Evolutionary conservation across 53 echinoderm and acorn worm genomes (phyloP).

Genomic region (Arbacia lixula): DNA sequence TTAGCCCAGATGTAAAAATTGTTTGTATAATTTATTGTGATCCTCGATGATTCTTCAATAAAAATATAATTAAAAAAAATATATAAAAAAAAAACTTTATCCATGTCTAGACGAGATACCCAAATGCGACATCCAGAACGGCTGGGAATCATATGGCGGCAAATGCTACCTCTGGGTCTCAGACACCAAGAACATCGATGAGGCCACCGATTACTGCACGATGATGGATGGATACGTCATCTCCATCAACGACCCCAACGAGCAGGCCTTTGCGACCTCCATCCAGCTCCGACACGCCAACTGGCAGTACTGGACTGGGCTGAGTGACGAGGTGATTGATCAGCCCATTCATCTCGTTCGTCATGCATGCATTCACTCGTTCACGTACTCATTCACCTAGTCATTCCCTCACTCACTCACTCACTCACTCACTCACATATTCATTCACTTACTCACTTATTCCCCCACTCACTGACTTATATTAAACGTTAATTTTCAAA

Average conservation of each 20-base stretch:
- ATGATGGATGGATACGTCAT: constrained; percentile 69
- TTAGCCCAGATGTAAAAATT: too few relatives aligned
- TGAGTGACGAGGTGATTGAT: constrained; percentile 30
- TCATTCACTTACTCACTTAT: too few relatives aligned
- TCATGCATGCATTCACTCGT: too few relatives aligned
- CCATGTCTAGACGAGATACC: constrained; percentile 37
- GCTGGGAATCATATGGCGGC: constrained; percentile 70
- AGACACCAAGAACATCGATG: constrained; percentile 50
- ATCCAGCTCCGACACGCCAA: constrained; percentile 62
- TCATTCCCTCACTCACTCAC: too few relatives aligned
- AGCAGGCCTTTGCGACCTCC: constrained; percentile 75
- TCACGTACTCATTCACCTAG: too few relatives aligned
- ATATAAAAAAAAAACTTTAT: too few relatives aligned
- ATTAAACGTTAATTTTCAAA: too few relatives aligned
- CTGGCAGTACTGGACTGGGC: constrained; percentile 78
- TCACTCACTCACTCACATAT: too few relatives aligned
- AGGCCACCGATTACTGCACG: constrained; percentile 69
- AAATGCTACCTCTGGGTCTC: constrained; percentile 77
- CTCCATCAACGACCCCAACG: constrained; percentile 59
- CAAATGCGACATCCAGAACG: constrained; percentile 75
- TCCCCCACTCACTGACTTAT: too few relatives aligned
- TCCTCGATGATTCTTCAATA: not conserved
- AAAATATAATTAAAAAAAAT: too few relatives aligned
- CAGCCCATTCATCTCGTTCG: too few relatives aligned
- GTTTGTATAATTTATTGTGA: not conserved